Base-by-base conservation (phyloP, 2,888 invertebrate genomes). In the Drosophila kanekoi region DNA sequence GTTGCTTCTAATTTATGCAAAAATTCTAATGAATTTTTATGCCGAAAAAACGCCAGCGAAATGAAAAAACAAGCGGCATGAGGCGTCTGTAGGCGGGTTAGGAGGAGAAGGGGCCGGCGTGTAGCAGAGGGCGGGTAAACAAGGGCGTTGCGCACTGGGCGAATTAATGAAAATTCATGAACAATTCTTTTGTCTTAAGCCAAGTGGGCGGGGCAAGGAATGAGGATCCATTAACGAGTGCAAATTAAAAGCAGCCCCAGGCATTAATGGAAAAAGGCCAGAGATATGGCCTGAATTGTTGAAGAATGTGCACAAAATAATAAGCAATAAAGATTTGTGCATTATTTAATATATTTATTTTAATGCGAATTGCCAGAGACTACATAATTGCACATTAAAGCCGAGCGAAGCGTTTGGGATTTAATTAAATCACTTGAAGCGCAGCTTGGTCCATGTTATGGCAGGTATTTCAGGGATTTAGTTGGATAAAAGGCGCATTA, bases 121-220 rank as follows among this genome's bases (percentile, higher is more conserved):
- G 28, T 1, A 16, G 3, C 8, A 13, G 14, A 11, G 8, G 2
- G 9, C 5, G 11, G 40, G 45, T 10, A 49, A 18, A 35, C 20
- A 37, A 44, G 28, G 32, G 11, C 43, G 20, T 18, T 11, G 48
- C 35, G 45, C 28, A 60, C 32, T 65, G 49, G 33, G 67, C 52
- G 75, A 86, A 83, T 83, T 83, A 87, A 83, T 87, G 81, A 81
- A 86, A 83, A 87, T 83, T 83, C 84, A 83, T 79, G 81, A 86
- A 79, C 77, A 81, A 66, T 77, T 71, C 77, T 58, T 64, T 64
- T 65, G 61, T 60, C 53, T 63, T 38, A 48, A 40, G 45, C 40
- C 38, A 38, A 44, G 4, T 13, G 16, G 40, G 53, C 4, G 38
- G 13, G 3, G 45, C 38, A n/a, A 35, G 45, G 33, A 13, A 20